A percentile compares a stretch with the other conserved stretches of the same genome.
Conservation (phyloP, 2,888 invertebrate species). For the Heliconius hortense region DNA sequence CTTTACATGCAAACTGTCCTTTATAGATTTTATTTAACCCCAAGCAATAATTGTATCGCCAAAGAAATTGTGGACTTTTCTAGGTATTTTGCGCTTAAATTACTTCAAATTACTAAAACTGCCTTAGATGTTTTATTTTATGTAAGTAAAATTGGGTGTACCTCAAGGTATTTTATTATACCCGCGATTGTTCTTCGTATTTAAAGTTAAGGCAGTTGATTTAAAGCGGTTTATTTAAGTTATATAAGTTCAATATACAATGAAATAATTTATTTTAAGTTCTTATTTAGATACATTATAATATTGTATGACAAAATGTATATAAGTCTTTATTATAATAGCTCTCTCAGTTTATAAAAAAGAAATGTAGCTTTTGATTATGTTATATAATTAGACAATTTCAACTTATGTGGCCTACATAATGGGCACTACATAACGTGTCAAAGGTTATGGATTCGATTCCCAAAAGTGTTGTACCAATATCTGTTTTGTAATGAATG, state of each 20-base stretch:
- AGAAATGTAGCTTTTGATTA: slow-evolving; percentile 9
- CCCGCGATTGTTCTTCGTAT: background rate
- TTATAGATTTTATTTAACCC: slow-evolving; percentile 47
- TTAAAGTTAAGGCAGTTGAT: slow-evolving; percentile 9
- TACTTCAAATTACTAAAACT: slow-evolving; percentile 27
- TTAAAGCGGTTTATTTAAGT: slow-evolving; percentile 18
- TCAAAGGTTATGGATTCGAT: slow-evolving; percentile 2
- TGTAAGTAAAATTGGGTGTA: slow-evolving; percentile 7
- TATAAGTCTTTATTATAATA: slow-evolving; percentile 14
- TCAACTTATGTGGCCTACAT: background rate
- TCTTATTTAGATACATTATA: slow-evolving; percentile 22
- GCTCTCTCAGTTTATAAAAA: slow-evolving; percentile 5
- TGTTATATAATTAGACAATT: slow-evolving; percentile 8
- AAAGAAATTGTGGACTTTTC: slow-evolving; percentile 64
- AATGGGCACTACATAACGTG: background rate
- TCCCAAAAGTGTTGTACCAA: background rate
- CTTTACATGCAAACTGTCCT: slow-evolving; percentile 50
- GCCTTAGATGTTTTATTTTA: slow-evolving; percentile 16
- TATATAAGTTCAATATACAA: slow-evolving; percentile 28
- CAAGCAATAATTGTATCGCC: slow-evolving; percentile 68
- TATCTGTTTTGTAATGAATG: background rate
- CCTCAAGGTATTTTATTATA: background rate
- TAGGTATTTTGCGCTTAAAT: slow-evolving; percentile 43
- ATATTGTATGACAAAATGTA: slow-evolving; percentile 26
- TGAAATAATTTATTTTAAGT: slow-evolving; percentile 27